Evolutionary conservation across 2,113 vertebrate genomes (phyloP), one percentile per base, ranked within the genome.

Genomic region (Ovis canadensis): DNA sequence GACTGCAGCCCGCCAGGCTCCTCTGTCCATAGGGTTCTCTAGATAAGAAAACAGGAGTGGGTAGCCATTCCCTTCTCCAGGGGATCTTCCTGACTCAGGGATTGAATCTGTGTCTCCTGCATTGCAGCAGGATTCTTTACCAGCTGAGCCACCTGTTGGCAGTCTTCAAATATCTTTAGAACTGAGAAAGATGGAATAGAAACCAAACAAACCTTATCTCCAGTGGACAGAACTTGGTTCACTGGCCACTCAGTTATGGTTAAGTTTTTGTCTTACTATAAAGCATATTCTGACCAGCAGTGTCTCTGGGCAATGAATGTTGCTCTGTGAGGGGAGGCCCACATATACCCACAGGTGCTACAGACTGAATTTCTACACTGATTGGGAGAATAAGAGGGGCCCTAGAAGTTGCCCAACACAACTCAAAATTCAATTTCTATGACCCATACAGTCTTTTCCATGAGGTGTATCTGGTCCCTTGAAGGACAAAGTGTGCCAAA

Each of bases 161-260:
- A 29, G 17, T 57, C 12, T 91, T 78, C 12, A 54, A 23, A 25
- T 48, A 45, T 23, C 60, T 52, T 43, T 87, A 88, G 85, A 67
- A 19, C 25, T n/a, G 27, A 74, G 90, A 31, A 74, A 87, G 57
- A 89, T 25, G 45, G 36, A n/a, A 36, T 13, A 86, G 81, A 87
- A 48, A 43, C 14, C 6, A 93, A 60, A 71, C 16, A 40, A 27
- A 29, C 3, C 7, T 84, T 33, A 40, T 55, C 55, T 78, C 78
- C 31, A 78, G 36, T 8, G 6, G 77, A 48, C 45, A 84, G 54
- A 48, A 74, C 27, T 25, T 78, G 82, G 52, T 36, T 15, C 1
- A 3, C 0, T 0, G 77, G 55, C 31, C 19, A 6, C 16, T 6
- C 40, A 7, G n/a, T 81, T 45, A 84, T 0, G 43, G 21, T 48